phyloP scores from a whole-genome alignment of 2,888 invertebrate species.

The Theretra japonica region DNA sequence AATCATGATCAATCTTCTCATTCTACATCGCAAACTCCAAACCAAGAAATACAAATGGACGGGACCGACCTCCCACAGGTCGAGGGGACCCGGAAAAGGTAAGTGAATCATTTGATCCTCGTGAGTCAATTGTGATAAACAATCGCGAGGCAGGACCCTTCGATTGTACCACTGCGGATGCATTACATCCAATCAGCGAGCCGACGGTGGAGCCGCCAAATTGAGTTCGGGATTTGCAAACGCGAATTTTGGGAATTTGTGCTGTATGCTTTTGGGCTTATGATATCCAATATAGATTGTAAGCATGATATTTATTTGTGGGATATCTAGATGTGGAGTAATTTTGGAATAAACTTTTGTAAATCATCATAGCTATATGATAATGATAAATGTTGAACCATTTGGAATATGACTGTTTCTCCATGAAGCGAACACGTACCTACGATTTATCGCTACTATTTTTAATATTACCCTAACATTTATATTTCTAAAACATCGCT shows the following conservation, averaged over 20 bases:
- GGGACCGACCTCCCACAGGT: background rate
- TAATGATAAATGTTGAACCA: too few species aligned
- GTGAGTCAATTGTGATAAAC: conserved; percentile 22
- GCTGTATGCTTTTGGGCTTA: background rate
- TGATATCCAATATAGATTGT: too few species aligned
- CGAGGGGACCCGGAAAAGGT: conserved; percentile 9
- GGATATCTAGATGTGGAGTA: too few species aligned
- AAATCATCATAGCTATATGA: too few species aligned
- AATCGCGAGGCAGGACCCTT: conserved; percentile 37
- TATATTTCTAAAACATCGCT: too few species aligned
- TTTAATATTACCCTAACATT: too few species aligned
- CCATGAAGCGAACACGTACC: too few species aligned
- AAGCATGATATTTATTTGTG: too few species aligned
- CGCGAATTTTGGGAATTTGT: background rate
- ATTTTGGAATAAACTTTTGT: too few species aligned
- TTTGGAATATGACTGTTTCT: too few species aligned
- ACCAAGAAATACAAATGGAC: background rate
- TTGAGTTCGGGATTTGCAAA: background rate
- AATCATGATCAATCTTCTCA: background rate
- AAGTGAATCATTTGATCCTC: conserved; percentile 12
- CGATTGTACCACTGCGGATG: conserved; percentile 22
- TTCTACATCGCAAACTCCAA: too few species aligned
- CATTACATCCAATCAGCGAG: conserved; percentile 21
- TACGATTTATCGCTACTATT: too few species aligned
- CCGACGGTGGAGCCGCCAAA: conserved; percentile 1